Percentiles rank a stretch among this genome's conserved stretches.
phyloP scores from a whole-genome alignment of 2,888 invertebrate genomes.

The Anthophora plumipes region DNA sequence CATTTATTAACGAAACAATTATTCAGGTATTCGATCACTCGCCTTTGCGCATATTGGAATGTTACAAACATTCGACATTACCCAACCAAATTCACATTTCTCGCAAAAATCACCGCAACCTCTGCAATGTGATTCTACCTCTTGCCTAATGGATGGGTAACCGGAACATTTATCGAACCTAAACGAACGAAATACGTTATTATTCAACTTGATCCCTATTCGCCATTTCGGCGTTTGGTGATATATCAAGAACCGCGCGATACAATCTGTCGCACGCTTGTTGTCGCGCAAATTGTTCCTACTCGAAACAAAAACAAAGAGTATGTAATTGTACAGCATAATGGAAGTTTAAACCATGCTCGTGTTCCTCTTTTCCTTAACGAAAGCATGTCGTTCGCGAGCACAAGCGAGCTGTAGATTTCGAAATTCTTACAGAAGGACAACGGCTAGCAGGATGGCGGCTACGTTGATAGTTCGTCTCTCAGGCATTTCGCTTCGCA shows the following conservation, averaged over 20 bases:
- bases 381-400: too few relatives aligned
- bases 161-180: conserved; percentile 69
- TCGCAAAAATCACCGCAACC: conserved; percentile 75
- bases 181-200: not conserved
- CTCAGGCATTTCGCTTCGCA: conserved; percentile 66
- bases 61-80: conserved; percentile 71
- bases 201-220: not conserved
- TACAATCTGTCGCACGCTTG: too few relatives aligned
- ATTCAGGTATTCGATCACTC: conserved; percentile 4
- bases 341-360: too few relatives aligned
- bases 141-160: conserved; percentile 71
- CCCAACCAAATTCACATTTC: conserved; percentile 74
- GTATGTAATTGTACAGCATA: too few relatives aligned
- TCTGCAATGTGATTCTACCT: conserved; percentile 65
- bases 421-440: conserved; percentile 71
- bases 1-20: not conserved
- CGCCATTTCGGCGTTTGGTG: not conserved
- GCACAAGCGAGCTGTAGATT: not conserved
- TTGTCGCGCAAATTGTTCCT: too few relatives aligned
- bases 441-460: conserved; percentile 63
- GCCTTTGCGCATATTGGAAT: conserved; percentile 73
- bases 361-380: too few relatives aligned
- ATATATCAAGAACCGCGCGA: too few relatives aligned
- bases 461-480: conserved; percentile 61
- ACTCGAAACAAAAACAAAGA: too few relatives aligned